These are phyloP conservation scores for Esox niger DNA, from an alignment of 2,113 vertebrate species.

Conservation along the genomic window DNA sequence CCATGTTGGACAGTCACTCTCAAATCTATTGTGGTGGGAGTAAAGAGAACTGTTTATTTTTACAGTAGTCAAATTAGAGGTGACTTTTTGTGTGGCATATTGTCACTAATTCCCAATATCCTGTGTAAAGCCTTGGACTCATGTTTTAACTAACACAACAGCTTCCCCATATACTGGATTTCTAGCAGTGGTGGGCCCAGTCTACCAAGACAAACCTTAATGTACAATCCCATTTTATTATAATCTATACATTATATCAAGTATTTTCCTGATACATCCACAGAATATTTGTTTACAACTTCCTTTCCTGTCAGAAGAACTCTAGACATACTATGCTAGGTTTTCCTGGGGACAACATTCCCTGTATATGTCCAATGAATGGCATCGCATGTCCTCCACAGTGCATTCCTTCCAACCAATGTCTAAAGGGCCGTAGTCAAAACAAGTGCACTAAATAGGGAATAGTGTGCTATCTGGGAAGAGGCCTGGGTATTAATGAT, in stretches of 20 bases:
- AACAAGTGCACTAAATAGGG: too few relatives aligned
- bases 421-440: too few relatives aligned
- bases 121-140: conserved; percentile 20
- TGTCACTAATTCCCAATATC: conserved; percentile 54
- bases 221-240: too few relatives aligned
- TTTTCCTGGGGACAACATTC: conserved; percentile 22
- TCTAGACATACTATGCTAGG: conserved; percentile 26
- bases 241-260: conserved; percentile 6
- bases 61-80: conserved; percentile 59
- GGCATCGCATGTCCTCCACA: not conserved
- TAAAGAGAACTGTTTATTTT: conserved; percentile 63
- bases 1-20: conserved; percentile 54
- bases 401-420: too few relatives aligned
- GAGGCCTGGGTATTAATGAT: conserved; percentile 35
- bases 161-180: not conserved
- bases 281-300: conserved; percentile 17
- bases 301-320: conserved; percentile 23
- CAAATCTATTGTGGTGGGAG: conserved; percentile 63
- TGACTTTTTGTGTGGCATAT: conserved; percentile 62
- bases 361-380: too few relatives aligned
- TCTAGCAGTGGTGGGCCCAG: not conserved
- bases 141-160: conserved; percentile 41
- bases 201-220: too few relatives aligned
- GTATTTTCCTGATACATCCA: conserved; percentile 23
- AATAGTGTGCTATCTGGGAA: too few relatives aligned